Percentiles rank a stretch among this genome's conserved stretches.
These are phyloP conservation scores for Silurus meridionalis DNA, from an alignment of 2,113 vertebrate genomes.

Conservation along the genomic window DNA sequence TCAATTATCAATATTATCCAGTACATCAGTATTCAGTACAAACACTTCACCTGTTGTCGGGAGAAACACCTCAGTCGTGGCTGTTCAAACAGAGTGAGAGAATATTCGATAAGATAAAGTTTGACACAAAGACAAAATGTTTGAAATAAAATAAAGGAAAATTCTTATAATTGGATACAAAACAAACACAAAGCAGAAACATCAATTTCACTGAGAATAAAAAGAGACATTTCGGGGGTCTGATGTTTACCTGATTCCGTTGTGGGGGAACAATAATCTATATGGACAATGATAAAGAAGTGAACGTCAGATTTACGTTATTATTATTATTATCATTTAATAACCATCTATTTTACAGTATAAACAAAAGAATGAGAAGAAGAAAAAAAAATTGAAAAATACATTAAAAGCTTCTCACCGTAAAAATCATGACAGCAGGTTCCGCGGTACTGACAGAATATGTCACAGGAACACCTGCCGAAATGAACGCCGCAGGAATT, in stretches of 20 bases:
- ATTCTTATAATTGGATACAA: neutral
- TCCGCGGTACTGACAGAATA: constrained; percentile 55
- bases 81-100: neutral
- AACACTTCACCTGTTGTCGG: neutral
- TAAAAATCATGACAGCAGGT: constrained; percentile 59
- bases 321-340: too few relatives aligned
- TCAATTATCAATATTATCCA: too few relatives aligned
- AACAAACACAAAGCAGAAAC: too few relatives aligned
- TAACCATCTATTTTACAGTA: too few relatives aligned
- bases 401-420: neutral
- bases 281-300: neutral
- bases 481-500: constrained; percentile 56
- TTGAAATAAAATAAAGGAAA: neutral
- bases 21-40: neutral
- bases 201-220: too few relatives aligned
- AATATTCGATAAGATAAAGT: neutral
- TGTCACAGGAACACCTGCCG: constrained; percentile 64
- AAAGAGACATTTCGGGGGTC: too few relatives aligned
- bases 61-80: too few relatives aligned
- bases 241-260: neutral
- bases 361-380: too few relatives aligned
- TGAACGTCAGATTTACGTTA: too few relatives aligned
- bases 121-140: neutral
- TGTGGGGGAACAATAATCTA: neutral
- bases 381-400: too few relatives aligned